phyloP scores from a whole-genome alignment of 2,888 invertebrate genomes.

The Netelia inedita region DNA sequence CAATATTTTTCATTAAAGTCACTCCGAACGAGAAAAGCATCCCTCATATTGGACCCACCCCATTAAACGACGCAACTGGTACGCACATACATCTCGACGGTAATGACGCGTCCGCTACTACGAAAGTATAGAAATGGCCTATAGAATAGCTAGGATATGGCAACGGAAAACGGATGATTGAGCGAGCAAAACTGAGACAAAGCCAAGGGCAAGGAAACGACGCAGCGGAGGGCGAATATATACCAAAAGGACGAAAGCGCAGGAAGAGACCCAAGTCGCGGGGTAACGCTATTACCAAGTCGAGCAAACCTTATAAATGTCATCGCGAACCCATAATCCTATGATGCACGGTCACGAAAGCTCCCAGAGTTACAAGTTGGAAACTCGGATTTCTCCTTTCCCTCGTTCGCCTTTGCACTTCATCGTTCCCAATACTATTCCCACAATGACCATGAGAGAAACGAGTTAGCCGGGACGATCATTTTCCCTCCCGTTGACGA shows the following conservation, averaged over 20 bases:
- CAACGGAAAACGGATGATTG: constrained; percentile 42
- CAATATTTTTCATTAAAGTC: constrained; percentile 80
- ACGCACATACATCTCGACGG: constrained; percentile 77
- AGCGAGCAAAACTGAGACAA: constrained; percentile 45
- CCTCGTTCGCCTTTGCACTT: constrained; percentile 34
- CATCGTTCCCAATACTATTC: constrained; percentile 56
- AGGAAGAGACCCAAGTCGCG: constrained; percentile 2
- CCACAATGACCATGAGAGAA: constrained; percentile 44
- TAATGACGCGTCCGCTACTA: constrained; percentile 76
- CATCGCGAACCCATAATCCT: constrained; percentile 78
- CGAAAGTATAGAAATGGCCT: constrained; percentile 36
- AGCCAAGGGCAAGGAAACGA: constrained; percentile 16
- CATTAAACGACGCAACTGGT: constrained; percentile 78
- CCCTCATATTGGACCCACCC: constrained; percentile 47
- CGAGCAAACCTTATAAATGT: constrained; percentile 79
- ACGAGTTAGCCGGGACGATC: not conserved
- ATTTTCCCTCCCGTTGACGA: constrained; percentile 26
- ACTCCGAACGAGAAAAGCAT: constrained; percentile 61
- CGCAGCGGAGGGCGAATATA: constrained; percentile 16
- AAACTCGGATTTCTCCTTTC: constrained; percentile 56
- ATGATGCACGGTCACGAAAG: constrained; percentile 76
- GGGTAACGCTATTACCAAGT: constrained; percentile 65
- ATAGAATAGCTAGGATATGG: not conserved
- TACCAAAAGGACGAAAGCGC: constrained; percentile 32
- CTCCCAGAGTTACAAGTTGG: constrained; percentile 54